Evolutionary conservation across 2,113 vertebrate genomes (phyloP).

Genomic region (Casuarius casuarius): DNA sequence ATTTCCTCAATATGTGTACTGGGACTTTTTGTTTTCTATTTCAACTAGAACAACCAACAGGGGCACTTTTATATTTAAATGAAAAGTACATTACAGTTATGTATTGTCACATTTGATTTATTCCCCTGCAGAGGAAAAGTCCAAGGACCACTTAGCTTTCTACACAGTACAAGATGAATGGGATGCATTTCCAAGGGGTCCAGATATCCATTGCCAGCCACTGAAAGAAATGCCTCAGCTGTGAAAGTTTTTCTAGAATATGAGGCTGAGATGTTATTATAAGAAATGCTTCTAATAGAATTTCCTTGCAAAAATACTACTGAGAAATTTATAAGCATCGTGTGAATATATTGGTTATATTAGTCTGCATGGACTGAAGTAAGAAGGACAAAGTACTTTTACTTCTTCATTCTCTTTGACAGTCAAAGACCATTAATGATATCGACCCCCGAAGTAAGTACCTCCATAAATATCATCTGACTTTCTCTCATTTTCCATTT

Average conservation of each 20-base stretch:
- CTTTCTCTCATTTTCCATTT: neutral
- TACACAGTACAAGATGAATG: neutral
- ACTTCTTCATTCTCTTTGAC: neutral
- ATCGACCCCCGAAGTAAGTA: neutral
- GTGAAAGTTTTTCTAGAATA: neutral
- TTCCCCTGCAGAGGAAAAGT: neutral
- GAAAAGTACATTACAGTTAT: neutral
- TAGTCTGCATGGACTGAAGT: neutral
- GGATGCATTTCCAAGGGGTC: neutral
- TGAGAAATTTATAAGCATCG: neutral
- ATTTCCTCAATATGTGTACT: neutral
- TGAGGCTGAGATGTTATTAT: neutral
- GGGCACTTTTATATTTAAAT: neutral
- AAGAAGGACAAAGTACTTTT: neutral
- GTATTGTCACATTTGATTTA: conserved; percentile 2
- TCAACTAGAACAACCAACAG: neutral
- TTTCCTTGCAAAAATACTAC: neutral
- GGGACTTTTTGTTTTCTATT: neutral
- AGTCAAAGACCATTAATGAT: neutral
- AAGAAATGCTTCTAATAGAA: neutral
- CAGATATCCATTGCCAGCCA: neutral
- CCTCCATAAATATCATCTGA: neutral
- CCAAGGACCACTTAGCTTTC: neutral
- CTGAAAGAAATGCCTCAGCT: neutral
- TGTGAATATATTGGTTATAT: neutral